Base-by-base conservation (phyloP, 2,888 invertebrate species). In the Eupeodes luniger region DNA sequence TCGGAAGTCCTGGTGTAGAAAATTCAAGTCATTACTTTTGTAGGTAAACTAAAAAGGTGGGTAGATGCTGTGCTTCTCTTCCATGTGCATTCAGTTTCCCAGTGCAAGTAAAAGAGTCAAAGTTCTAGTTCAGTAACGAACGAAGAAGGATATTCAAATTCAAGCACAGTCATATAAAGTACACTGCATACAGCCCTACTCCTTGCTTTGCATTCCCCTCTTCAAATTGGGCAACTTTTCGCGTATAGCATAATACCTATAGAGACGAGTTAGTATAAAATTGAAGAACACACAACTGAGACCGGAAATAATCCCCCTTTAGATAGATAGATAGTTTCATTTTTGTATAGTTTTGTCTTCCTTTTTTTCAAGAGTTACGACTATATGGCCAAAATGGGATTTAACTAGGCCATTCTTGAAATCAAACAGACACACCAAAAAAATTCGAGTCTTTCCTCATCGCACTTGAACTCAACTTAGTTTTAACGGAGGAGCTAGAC, bases 401-500 rank as follows among this genome's bases (percentile, higher is more conserved):
- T 80, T 84, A 51, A 80, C 80, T 83, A 84, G 80, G 87, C 83
- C 72, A 87, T 77, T 61, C 67, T 87, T n/a, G 47, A 59, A 76
- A 84, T 80, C 75, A 72, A 62, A 87, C 75, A 84, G 72, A 57
- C 40, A 77, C 74, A 76, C 76, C 77, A 57, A 84, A 64, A 81
- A 77, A 66, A 69, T 61, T 53, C 61, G 53, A 66, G 55, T 83
- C 12, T 69, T 55, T 40, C 57, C 47, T 84, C 84, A 74, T 80
- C 87, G 87, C 87, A 84, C 87, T 87, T 87, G 84, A 87, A 87
- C 87, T 69, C 66, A 87, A 87, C 87, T 69, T 61, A 34, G 76
- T 72, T 49, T 40, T 53, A 44, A 40, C 9, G 64, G 64, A 51
- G 64, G 64, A 51, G 59, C 66, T 36, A 66, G 66, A 59, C 14